These are phyloP conservation scores for Hippocampus kuda DNA, from an alignment of 2,797 vertebrate genomes.

Conservation along the genomic window DNA sequence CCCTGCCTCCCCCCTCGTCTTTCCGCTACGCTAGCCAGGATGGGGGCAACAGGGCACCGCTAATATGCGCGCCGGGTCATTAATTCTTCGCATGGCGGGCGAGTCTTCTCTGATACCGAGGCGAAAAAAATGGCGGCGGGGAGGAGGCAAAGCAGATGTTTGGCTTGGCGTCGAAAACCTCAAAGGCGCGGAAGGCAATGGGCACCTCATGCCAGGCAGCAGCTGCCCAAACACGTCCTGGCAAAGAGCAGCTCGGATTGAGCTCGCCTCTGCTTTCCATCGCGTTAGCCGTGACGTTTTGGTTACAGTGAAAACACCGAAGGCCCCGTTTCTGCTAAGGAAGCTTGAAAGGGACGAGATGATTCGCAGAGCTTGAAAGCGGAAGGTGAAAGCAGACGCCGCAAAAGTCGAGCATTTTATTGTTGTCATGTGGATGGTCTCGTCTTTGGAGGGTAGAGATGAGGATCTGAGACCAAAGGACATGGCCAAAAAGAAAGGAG, in stretches of 20 bases:
- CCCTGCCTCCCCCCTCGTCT: conserved; percentile 12
- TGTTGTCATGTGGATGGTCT: conserved; percentile 15
- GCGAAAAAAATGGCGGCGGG: conserved; percentile 29
- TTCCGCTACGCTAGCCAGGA: conserved; percentile 32
- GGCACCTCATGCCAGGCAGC: conserved; percentile 56
- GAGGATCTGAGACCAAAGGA: conserved; percentile 42
- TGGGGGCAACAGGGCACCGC: conserved; percentile 47
- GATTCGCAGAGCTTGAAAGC: conserved; percentile 6
- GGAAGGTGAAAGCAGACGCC: conserved; percentile 33
- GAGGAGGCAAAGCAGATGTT: conserved; percentile 67
- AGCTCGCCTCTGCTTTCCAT: conserved; percentile 5
- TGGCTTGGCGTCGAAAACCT: conserved; percentile 47
- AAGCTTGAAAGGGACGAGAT: conserved; percentile 10
- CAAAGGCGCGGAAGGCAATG: conserved; percentile 37
- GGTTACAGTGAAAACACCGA: not conserved
- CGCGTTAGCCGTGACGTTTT: conserved; percentile 8
- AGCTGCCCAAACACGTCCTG: conserved; percentile 63
- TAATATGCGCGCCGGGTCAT: conserved; percentile 61
- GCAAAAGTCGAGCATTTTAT: conserved; percentile 27
- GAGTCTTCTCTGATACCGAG: conserved; percentile 55
- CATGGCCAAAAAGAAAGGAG: conserved; percentile 42
- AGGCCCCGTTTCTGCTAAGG: not conserved
- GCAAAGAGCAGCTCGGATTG: conserved; percentile 32
- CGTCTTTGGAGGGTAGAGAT: conserved; percentile 37
- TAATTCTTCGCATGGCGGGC: conserved; percentile 52